Evolutionary conservation across 2,888 invertebrate species (phyloP).

Genomic region (Melanchra persicariae): DNA sequence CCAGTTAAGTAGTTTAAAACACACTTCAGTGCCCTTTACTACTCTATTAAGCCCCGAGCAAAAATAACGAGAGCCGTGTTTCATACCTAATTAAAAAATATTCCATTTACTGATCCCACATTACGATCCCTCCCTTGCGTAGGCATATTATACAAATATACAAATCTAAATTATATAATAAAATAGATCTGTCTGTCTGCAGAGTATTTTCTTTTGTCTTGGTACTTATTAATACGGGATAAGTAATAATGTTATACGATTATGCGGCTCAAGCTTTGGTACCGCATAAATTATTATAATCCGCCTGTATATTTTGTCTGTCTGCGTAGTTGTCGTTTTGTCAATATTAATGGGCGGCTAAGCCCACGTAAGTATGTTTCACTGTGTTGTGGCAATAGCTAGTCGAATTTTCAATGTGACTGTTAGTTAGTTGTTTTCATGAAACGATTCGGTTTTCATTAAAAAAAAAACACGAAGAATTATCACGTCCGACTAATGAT

Average conservation of each 20-base stretch:
- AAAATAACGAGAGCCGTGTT: constrained; percentile 28
- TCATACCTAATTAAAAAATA: constrained; percentile 47
- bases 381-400: background rate
- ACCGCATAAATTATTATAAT: constrained; percentile 52
- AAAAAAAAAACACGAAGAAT: background rate
- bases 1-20: constrained; percentile 27
- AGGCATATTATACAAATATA: constrained; percentile 17
- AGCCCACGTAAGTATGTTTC: background rate
- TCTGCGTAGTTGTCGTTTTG: constrained; percentile 22
- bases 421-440: background rate
- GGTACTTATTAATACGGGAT: constrained; percentile 50
- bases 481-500: background rate
- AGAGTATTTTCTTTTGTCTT: constrained; percentile 41
- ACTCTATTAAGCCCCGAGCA: constrained; percentile 27
- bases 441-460: background rate
- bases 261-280: constrained; percentile 31
- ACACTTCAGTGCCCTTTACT: constrained; percentile 35
- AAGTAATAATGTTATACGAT: constrained; percentile 53
- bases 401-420: background rate
- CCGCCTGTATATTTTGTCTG: constrained; percentile 24
- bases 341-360: constrained; percentile 11
- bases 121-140: background rate
- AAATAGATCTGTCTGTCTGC: constrained; percentile 34
- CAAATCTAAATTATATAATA: constrained; percentile 42
- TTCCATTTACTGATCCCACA: constrained; percentile 11